Base-by-base conservation (phyloP, 2,797 vertebrate genomes). In the Cheirogaleus major region DNA sequence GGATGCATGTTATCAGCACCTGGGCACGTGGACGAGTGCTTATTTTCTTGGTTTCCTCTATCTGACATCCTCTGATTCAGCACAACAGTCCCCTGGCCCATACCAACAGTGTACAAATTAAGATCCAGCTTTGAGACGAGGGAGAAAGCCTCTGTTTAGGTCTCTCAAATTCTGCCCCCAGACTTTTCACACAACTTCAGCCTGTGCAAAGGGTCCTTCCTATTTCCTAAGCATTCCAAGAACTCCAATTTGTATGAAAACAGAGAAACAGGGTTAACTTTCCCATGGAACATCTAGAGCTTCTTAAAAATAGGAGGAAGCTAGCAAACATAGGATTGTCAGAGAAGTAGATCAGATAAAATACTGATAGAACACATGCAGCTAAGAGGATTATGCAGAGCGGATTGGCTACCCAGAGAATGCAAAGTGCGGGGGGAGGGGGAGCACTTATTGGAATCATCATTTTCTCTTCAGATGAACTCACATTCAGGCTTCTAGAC, bases 301-400 rank as follows among this genome's bases (percentile, higher is more conserved):
- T n/a, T 88, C 90, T 90, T 48, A 63, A 92, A 95, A 96, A 91
- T 15, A 94, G 43, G 25, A 80, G 63, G 61, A 87, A 70, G 50
- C 48, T 43, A 91, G 61, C 55, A 95, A 97, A 96, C 87, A 93
- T 15, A 81, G 86, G 96, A 95, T 97, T 98, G 89, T 96, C 72
- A 97, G 92, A 96, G 95, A 98, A 93, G 97, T 87, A 97, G 87
- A 98, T 98, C 97, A 98, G 98, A 98, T 98, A 97, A 97, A 98
- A 98, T 83, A 61, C 96, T 65, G 95, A 97, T 78, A 97, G 63
- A 98, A 94, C 96, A 98, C 97, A 98, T 89, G 96, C 93, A 93
- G 41, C 96, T 96, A 98, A 99, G 98, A 98, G 97, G 98, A 98
- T 99, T 98, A 98, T 48, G 79, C 95, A 94, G 96, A 98, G 97